Conservation (phyloP, 1,140 invertebrate genomes). For the Chironomus tepperi region DNA sequence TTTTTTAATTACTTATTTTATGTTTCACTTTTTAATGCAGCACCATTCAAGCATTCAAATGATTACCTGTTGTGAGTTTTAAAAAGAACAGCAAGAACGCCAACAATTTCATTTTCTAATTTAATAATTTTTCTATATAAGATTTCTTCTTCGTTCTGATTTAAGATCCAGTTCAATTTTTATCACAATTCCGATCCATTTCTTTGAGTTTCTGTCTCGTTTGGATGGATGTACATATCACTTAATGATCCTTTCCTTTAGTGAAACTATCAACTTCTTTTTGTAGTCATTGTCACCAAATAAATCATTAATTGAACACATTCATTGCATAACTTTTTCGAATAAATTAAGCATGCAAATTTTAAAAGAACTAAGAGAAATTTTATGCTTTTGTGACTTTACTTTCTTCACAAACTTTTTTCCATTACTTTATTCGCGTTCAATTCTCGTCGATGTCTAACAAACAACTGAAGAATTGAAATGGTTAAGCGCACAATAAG, state of each 20-base stretch:
- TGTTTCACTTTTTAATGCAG: not conserved
- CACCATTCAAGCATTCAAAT: not conserved
- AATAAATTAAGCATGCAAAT: not conserved
- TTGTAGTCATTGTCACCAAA: not conserved
- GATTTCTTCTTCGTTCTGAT: too few species aligned
- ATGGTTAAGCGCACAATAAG: too few species aligned
- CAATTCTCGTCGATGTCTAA: not conserved
- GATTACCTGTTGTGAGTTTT: conserved; percentile 7
- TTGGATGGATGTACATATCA: not conserved
- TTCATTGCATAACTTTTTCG: not conserved
- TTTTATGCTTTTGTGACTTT: not conserved
- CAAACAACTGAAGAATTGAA: not conserved
- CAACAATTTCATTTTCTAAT: not conserved
- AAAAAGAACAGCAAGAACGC: conserved; percentile 12
- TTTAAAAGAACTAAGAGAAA: not conserved
- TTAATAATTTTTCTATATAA: not conserved
- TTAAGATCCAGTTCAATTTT: too few species aligned
- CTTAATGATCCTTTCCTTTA: not conserved
- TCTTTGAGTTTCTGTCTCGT: not conserved
- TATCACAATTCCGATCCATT: not conserved
- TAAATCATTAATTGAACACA: not conserved
- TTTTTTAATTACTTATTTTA: too few species aligned
- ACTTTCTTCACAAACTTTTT: not conserved
- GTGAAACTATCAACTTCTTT: not conserved
- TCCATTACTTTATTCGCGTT: not conserved